Base-by-base conservation (phyloP, 2,888 invertebrate genomes). In the Aleiodes alternator region DNA sequence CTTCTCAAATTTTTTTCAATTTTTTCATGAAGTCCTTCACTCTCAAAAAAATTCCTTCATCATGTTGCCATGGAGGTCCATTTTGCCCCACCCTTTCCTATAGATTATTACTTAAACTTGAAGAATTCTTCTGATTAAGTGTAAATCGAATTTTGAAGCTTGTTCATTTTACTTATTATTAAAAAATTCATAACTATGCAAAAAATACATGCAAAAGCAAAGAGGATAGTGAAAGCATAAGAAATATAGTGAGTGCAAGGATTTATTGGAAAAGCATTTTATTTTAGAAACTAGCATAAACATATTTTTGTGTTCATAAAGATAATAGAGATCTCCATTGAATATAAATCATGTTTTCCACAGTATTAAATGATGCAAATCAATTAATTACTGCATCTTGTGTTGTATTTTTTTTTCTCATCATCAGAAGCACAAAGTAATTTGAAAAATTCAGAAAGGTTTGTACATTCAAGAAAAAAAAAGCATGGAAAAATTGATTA, bases 261-360 rank as follows among this genome's bases (percentile, higher is more conserved):
- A 70, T 69, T 48, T 75, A 78, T 57, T 71, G 64, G 69, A 77
- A 72, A 76, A 78, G 80, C 70, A 73, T 80, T 78, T 81, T 80
- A 79, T 80, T 77, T 69, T 78, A 76, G 34, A 79, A 78, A 34
- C 38, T 51, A 61, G 53, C 64, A 34, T 68, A 5, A 73, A 79
- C 76, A 76, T 51, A 43, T 66, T n/a, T 68, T 48, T 69, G 43
- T 70, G 64, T 48, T 50, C 66, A 76, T 70, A 76, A 74, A 75
- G 76, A 56, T 71, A 73, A 64, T 31, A 57, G 51, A 69, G 64
- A 76, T 56, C 72, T 73, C 23, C 66, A 56, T 64, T 64, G 14
- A 64, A 38, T 64, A 48, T 64, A 64, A 64, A 64, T 31, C 59
- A 59, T 59, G 8, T 34, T 34, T 48, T 5, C 43, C 43, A 23